Base-by-base conservation (phyloP, 1,140 invertebrate genomes). In the Diabrotica undecimpunctata region DNA sequence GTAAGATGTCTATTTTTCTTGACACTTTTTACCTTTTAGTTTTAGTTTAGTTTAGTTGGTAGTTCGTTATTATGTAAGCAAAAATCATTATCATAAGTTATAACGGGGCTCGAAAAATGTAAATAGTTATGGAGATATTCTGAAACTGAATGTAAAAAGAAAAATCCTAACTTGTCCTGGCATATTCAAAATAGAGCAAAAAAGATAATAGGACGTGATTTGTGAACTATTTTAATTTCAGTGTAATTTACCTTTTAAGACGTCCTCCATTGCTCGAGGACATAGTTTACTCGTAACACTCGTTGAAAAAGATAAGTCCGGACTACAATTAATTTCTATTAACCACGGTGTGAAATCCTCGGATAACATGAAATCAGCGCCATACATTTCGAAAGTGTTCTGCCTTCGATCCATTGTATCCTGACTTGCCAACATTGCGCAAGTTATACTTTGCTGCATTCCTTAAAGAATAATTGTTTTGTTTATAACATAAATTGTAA, bases 261-360 rank as follows among this genome's bases (percentile, higher is more conserved):
- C 88, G 81, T 98, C 95, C 77, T 96, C 93, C 57, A 97, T 84
- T 55, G 92, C 93, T 76, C 91, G 89, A 11, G 89, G 85, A 77
- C 94, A 96, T 71, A 98, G 83, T 62, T 90, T 80, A 0, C 92
- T 88, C 0, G 95, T 97, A 0, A 97, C 92, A 65, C 88, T 91
- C 0, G 94, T 96, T 1, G 90, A 94, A 8, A 90, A 85, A 39
- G 92, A 92, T 83, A 98, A 87, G 73, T 94, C 93, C 0, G 95
- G 95, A 79, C 92, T 93, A 7, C 92, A 95, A 77, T 97, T 97
- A 66, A 98, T 97, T 78, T 98, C 95, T 67, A 98, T 92, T 0
- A 97, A 80, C 93, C 94, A 96, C 0, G 94, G 93, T 57, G 87
- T 88, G 70, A 92, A 92, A 77, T 96, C 92, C 65, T 95, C 92